phyloP scores from a whole-genome alignment of 1,140 invertebrate species.

The Drosophila baimaii region DNA sequence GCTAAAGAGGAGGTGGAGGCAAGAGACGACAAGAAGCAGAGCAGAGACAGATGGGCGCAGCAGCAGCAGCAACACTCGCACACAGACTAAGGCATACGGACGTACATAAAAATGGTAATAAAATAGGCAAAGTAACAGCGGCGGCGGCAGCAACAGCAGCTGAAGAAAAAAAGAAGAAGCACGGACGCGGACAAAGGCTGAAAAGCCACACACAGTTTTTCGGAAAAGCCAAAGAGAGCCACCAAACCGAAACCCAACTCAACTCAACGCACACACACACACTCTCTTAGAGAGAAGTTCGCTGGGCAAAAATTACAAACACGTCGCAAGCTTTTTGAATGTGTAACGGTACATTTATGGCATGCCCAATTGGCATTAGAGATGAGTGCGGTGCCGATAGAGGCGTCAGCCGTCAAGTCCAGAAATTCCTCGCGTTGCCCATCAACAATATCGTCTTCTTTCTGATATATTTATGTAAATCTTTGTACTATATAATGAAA shows the following conservation, averaged over 20 bases:
- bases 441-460: background rate
- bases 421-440: background rate
- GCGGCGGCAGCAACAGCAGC: conserved; percentile 29
- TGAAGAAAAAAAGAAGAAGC: conserved; percentile 35
- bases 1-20: conserved; percentile 7
- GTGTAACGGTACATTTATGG: conserved; percentile 77
- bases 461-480: no score
- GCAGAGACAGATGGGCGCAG: conserved; percentile 58
- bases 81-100: conserved; percentile 14
- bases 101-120: conserved; percentile 62
- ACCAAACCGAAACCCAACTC: conserved; percentile 16
- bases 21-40: conserved; percentile 34
- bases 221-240: conserved; percentile 54
- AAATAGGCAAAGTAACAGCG: conserved; percentile 66
- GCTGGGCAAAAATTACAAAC: conserved; percentile 62
- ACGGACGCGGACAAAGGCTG: conserved; percentile 19
- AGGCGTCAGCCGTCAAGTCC: background rate
- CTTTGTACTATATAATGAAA: no score
- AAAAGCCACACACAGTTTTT: conserved; percentile 54
- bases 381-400: conserved; percentile 35
- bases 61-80: conserved; percentile 40
- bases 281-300: conserved; percentile 47
- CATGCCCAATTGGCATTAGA: conserved; percentile 56
- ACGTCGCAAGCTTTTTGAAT: conserved; percentile 68
- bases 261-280: conserved; percentile 27